These are phyloP conservation scores for Rhingia campestris DNA, from an alignment of 2,888 invertebrate species.

Conservation along the genomic window DNA sequence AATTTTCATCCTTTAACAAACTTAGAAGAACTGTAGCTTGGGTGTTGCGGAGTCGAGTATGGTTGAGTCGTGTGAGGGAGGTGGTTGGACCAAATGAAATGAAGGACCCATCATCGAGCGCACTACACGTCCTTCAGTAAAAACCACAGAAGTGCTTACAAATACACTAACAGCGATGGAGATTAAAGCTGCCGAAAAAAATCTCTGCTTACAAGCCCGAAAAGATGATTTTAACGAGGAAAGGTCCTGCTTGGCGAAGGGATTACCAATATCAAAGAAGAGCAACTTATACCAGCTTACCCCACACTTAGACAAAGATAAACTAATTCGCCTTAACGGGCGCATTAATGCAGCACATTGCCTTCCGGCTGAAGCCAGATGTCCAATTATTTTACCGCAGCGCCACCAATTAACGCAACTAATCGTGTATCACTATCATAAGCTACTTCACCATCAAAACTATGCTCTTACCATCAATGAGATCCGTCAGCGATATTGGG, in stretches of 20 bases:
- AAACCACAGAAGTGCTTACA: too few species aligned
- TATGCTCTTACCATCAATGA: too few species aligned
- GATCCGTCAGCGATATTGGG: not conserved
- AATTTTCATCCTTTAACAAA: not conserved
- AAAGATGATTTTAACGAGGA: not conserved
- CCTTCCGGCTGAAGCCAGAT: not conserved
- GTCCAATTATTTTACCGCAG: not conserved
- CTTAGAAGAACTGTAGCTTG: not conserved
- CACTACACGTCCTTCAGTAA: too few species aligned
- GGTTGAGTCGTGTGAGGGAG: too few species aligned
- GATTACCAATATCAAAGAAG: not conserved
- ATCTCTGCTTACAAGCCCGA: not conserved
- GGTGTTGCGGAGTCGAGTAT: not conserved
- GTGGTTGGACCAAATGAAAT: too few species aligned
- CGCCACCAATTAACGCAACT: not conserved
- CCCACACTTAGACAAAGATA: not conserved
- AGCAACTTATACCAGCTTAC: not conserved
- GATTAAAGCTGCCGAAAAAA: slow-evolving; percentile 13
- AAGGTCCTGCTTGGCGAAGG: not conserved
- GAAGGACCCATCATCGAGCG: too few species aligned
- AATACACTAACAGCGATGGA: too few species aligned
- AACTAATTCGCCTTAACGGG: not conserved
- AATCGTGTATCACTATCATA: not conserved
- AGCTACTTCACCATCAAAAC: not conserved
- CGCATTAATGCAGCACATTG: not conserved